Base-by-base conservation (phyloP, 2,113 vertebrate species). In the Odontophorus gujanensis region DNA sequence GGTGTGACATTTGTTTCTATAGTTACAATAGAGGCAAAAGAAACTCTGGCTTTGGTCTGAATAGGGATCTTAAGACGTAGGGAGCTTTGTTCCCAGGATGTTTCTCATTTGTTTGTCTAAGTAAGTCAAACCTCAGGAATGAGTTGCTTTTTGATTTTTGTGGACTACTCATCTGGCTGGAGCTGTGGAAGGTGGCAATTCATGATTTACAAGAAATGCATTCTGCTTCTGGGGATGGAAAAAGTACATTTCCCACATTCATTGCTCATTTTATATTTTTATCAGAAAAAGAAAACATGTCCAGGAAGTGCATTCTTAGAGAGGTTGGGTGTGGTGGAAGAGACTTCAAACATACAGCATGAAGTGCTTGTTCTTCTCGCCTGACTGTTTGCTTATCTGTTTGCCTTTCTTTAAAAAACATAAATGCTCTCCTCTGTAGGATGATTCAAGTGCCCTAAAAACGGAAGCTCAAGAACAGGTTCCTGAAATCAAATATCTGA, bases 91-190 rank as follows among this genome's bases (percentile, higher is more conserved):
- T 95, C 85, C 69, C 73, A 78, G 62, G 69, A 76, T 76, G 73
- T 90, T 86, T 95, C 66, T 84, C 82, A 86, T 90, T 96, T 95
- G 78, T 90, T 95, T 95, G 74, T 58, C 67, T 91, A 91, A 81
- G 76, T 53, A 94, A 86, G 79, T 61, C 82, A 95, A 90, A 88
- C 80, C 80, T 92, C 86, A 93, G 50, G 65, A 78, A 95, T 81
- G 43, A 12, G 11, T 47, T 87, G 38, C 30, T 87, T 78, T 94
- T 85, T 87, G 15, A 63, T 89, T 89, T 87, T 83, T 94, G 87
- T 86, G 85, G 85, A 32, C 26, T 73, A 26, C 14, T 87, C 21
- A 6, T 67, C n/a, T 68, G 82, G 5, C n/a, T 86, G 57, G 53
- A 65, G 17, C 85, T 83, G 48, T 59, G 61, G 79, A 95, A 78